phyloP scores from a whole-genome alignment of 2,113 vertebrate species.

The Pelobates fuscus region DNA sequence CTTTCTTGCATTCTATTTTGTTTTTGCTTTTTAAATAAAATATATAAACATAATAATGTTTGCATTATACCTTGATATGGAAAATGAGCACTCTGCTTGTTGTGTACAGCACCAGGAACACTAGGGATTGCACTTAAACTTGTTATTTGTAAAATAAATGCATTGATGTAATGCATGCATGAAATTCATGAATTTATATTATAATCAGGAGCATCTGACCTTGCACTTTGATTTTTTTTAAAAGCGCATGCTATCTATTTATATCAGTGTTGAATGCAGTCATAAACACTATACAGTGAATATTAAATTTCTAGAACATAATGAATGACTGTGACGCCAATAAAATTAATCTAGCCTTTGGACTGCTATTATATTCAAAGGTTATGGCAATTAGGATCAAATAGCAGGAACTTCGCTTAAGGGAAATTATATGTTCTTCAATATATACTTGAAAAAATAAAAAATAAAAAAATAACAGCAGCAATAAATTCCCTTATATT shows the following conservation, averaged over 20 bases:
- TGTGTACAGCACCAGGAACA: conserved; percentile 59
- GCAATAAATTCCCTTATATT: neutral
- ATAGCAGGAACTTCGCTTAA: neutral
- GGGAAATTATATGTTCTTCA: neutral
- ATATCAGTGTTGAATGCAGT: conserved; percentile 46
- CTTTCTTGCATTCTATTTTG: conserved; percentile 57
- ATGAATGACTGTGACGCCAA: conserved; percentile 1
- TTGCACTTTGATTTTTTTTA: conserved; percentile 55
- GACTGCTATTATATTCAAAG: neutral
- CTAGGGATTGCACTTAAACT: conserved; percentile 58
- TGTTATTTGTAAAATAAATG: conserved; percentile 54
- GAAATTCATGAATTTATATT: conserved; percentile 36
- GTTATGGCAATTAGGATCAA: neutral
- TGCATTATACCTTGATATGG: conserved; percentile 57
- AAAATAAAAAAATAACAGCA: neutral
- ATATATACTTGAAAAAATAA: too few species aligned
- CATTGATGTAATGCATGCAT: conserved; percentile 36
- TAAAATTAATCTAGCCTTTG: conserved; percentile 25
- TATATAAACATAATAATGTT: conserved; percentile 63
- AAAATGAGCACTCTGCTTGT: conserved; percentile 54
- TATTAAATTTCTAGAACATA: conserved; percentile 3
- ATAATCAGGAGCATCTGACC: conserved; percentile 52
- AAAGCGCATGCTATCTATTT: conserved; percentile 50
- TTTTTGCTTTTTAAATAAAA: conserved; percentile 59
- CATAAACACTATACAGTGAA: conserved; percentile 29